Evolutionary conservation across 2,113 vertebrate species (phyloP), one percentile per base, ranked within the genome.

Genomic region (Myotis brandtii): DNA sequence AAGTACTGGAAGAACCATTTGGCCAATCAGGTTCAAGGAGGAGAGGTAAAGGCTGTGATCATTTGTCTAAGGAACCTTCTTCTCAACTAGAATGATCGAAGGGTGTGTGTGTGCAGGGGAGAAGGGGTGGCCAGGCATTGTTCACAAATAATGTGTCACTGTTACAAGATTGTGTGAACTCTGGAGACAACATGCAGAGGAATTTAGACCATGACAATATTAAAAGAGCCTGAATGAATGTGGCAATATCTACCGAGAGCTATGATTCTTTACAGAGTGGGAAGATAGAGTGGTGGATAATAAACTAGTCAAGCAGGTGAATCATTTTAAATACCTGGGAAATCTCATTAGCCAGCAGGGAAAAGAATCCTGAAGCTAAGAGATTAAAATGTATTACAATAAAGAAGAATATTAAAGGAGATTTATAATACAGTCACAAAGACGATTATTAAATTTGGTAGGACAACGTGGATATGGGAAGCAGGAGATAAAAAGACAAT

Each of bases 341-440:
- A 96, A 97, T 94, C 93, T 96, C 95, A 96, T 95, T 96, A 94
- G 70, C 80, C 80, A 91, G 89, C 52, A 93, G 21, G 54, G 69
- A 73, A 93, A 89, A n/a, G 77, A 89, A 92, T 89, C 80, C 70
- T 73, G 80, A 87, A 91, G 76, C 84, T 69, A 90, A 67, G 52
- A 89, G 89, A 97, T 96, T 96, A 94, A 91, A 97, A 94, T 97
- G 83, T 92, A 97, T 95, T 94, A 93, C 43, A 92, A 93, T 90
- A 85, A 96, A 89, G 67, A 87, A 89, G 92, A 87, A 89, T 46
- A 95, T 94, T 96, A 97, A 94, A 95, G 91, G 62, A 96, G 86
- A 97, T 97, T 93, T 96, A 97, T 81, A 97, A 95, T 94, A 93
- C n/a, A 95, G 73, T 95, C 83, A 95, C 86, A 95, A 93, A 92